Evolutionary conservation across 2,797 vertebrate genomes (phyloP).

Genomic region (Crocodylus rhombifer): DNA sequence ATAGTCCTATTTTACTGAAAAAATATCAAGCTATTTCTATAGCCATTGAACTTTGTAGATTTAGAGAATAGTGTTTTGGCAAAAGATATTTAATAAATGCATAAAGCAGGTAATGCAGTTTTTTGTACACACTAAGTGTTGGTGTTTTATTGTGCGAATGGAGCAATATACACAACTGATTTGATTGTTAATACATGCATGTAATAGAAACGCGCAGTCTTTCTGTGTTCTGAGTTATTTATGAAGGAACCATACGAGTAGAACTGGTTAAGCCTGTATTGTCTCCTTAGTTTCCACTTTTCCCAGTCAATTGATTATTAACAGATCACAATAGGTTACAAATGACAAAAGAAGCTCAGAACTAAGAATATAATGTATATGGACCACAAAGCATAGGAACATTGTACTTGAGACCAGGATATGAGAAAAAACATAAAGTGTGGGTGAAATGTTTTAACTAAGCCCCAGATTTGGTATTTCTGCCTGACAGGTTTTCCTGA

Average conservation of each 20-base stretch:
- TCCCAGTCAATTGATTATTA: background rate
- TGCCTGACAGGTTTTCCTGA: constrained; percentile 4
- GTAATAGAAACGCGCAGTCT: background rate
- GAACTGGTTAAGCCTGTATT: background rate
- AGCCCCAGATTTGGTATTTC: constrained; percentile 37
- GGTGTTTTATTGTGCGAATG: background rate
- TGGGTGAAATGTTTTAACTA: background rate
- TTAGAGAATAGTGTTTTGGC: fast-evolving
- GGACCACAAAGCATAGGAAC: background rate
- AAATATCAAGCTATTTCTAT: background rate
- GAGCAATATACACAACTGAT: fast-evolving
- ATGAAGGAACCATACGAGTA: background rate
- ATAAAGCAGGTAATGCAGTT: background rate
- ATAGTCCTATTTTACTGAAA: background rate
- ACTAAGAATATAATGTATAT: background rate
- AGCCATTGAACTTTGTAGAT: background rate
- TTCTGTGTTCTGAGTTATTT: background rate
- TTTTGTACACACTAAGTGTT: background rate
- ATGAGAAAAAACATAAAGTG: background rate
- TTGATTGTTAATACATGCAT: background rate
- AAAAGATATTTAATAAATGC: background rate
- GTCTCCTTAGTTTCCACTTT: background rate
- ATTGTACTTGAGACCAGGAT: background rate
- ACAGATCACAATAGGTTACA: background rate
- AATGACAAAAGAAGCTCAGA: background rate